phyloP scores from a whole-genome alignment of 1,140 invertebrate genomes.

The Rhopalosiphum padi region DNA sequence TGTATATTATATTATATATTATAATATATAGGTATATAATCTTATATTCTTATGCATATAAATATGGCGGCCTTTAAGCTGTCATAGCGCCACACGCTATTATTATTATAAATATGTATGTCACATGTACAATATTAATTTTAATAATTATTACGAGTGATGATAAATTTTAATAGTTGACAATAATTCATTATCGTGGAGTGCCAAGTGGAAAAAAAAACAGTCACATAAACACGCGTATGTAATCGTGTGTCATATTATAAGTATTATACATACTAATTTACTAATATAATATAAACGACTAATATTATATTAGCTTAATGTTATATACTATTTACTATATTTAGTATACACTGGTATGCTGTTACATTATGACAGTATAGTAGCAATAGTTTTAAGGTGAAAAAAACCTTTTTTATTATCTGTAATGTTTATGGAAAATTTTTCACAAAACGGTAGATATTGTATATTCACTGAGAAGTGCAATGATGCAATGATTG shows the following conservation, averaged over 20 bases:
- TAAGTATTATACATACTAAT: background rate
- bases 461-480: background rate
- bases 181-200: constrained; percentile 5
- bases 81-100: background rate
- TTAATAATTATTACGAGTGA: constrained; percentile 13
- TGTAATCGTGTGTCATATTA: background rate
- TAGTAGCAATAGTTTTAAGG: background rate
- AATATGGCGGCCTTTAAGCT: background rate
- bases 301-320: background rate
- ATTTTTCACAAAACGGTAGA: background rate
- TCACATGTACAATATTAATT: background rate
- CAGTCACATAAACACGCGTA: background rate
- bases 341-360: background rate
- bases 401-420: background rate
- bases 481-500: background rate
- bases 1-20: background rate
- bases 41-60: background rate
- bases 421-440: background rate
- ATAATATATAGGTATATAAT: too few relatives aligned
- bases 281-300: background rate
- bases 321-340: background rate
- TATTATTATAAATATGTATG: background rate
- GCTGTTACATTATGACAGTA: background rate
- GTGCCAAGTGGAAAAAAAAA: background rate
- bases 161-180: background rate